Evolutionary conservation across 2,888 invertebrate species (phyloP), one percentile per base, ranked within the genome.

Genomic region (Lasioglossum marginatum): DNA sequence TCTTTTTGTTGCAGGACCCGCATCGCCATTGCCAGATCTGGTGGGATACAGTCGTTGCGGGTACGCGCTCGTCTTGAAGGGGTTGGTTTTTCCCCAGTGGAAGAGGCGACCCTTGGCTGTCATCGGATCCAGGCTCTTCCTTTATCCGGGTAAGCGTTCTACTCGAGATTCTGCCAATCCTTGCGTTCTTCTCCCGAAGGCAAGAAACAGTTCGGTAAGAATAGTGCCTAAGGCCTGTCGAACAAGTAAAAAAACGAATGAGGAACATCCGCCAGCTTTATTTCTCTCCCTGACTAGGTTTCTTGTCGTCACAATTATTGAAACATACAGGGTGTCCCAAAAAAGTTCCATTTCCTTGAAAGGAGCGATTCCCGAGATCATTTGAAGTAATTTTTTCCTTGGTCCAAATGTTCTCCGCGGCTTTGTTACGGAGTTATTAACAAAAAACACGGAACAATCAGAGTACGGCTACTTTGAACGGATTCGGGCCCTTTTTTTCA

Each of bases 11-110:
- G 68, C 90, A 95, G 97, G 97, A 14, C 97, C 97, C 34, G 95
- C 96, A 37, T 95, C 95, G 0, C 95, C 96, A 4, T 96, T 96
- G 78, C 96, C 96, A 43, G 96, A 96, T 80, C 94, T 96, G 72
- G 91, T 89, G 27, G 95, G 95, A 66, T 95, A 95, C 89, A 95
- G 94, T 72, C 95, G 95, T 87, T 95, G 95, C 88, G 96, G 96
- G 40, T 93, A 94, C 85, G 94, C 95, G 72, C 95, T 96, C 89
- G 96, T 97, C 72, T 94, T 97, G 76, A 97, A 97, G 94, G 97
- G 97, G 72, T 96, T 97, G 88, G 97, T 97, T 74, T 97, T 97
- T 90, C 97, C 97, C 63, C 97, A 97, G 93, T 97, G 97, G 97
- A 96, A 96, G 93, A 96, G 96, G 78, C 95, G 97, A 88, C 96